Percentiles rank a stretch among this genome's conserved stretches.
phyloP scores from a whole-genome alignment of 2,888 invertebrate genomes.

The Neocrepidodera transversa region DNA sequence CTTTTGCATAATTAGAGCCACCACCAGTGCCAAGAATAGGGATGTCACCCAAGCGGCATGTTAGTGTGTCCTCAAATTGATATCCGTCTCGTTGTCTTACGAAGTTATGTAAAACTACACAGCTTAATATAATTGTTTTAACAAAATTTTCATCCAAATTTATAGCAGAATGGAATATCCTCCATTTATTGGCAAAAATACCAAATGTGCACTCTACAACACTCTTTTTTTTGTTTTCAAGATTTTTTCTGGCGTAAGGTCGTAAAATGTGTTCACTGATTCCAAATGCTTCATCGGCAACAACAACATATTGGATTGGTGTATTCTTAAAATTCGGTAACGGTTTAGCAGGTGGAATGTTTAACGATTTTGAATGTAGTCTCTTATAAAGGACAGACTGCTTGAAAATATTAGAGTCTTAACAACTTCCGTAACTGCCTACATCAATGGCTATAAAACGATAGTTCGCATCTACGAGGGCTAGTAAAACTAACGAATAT shows the following conservation, averaged over 20 bases:
- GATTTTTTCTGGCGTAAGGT: slow-evolving; percentile 21
- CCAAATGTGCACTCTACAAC: background rate
- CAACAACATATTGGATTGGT: slow-evolving; percentile 18
- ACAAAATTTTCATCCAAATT: too few species aligned
- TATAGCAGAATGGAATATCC: too few species aligned
- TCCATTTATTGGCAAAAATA: background rate
- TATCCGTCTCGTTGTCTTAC: too few species aligned
- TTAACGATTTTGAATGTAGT: background rate
- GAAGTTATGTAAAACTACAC: too few species aligned
- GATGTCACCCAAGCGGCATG: too few species aligned
- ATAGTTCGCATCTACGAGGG: background rate
- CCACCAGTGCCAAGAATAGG: too few species aligned
- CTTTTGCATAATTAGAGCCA: too few species aligned
- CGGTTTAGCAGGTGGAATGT: background rate
- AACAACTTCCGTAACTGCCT: background rate
- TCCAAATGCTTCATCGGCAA: slow-evolving; percentile 30
- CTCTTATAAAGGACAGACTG: background rate
- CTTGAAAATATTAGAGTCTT: background rate
- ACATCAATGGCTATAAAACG: background rate
- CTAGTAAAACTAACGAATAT: background rate
- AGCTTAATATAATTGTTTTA: too few species aligned
- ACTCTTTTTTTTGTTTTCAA: slow-evolving; percentile 16
- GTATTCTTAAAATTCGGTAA: slow-evolving; percentile 10
- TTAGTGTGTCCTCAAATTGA: too few species aligned
- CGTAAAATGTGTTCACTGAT: slow-evolving; percentile 19